Base-by-base conservation (phyloP, 2,797 vertebrate species). In the Falco berigora region DNA sequence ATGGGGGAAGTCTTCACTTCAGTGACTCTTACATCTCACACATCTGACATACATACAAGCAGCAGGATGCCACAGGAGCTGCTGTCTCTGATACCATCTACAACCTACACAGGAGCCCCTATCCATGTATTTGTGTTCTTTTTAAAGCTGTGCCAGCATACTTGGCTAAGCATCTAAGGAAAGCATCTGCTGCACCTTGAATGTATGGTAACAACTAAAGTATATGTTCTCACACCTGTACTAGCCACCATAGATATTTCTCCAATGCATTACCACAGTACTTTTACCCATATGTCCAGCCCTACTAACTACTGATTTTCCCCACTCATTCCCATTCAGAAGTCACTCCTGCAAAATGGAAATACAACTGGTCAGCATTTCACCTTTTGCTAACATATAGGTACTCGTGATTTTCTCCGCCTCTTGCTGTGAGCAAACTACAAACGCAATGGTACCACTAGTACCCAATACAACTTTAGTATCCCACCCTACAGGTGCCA, bases 401-500 rank as follows among this genome's bases (percentile, higher is more conserved):
- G 10, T 40, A 79, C 4, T 10, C 6, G 44, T 59, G 10, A 36
- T 79, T 87, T 92, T 67, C n/a, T 74, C 30, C 40, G 12, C 27
- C 44, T 18, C 50, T 72, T 44, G 44, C 78, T 83, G 14, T 38
- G 32, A 88, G 36, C 10, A 58, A 72, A 15, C 23, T 59, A 17
- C 27, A 86, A 90, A 56, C 2, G 6, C 8, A 66, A 36, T 2
- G 5, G 44, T 71, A 52, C 14, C 44, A 30, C 17, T 53, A 59
- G 21, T 23, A 5, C 19, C 27, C n/a, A 63, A 34, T 8, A 38
- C 19, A 46, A 85, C 46, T 47, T 67, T 24, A 50, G 25, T 46
- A 79, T 62, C 47, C 38, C 13, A 5, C 0, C 3, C 9, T 36
- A 2, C 0, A 0, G 5, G 12, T 55, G 28, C 13, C 42, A 69